Evolutionary conservation across 2,888 invertebrate genomes (phyloP).

Genomic region (Heliconius hortense): DNA sequence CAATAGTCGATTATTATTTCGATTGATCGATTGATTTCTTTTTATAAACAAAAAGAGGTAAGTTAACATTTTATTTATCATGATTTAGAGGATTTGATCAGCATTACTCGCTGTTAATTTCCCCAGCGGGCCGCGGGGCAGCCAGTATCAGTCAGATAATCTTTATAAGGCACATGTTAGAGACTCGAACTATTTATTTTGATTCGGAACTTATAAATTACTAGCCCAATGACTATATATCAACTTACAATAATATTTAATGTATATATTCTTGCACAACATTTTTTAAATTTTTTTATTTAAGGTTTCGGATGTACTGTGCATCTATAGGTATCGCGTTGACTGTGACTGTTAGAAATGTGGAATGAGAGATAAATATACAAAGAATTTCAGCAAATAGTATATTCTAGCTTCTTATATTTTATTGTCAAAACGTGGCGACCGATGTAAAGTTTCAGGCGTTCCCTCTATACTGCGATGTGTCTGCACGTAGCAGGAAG

Average conservation of each 20-base stretch:
- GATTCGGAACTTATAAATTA: background rate
- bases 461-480: conserved; percentile 1
- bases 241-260: background rate
- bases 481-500: conserved; percentile 14
- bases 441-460: conserved; percentile 6
- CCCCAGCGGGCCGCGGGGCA: conserved; percentile 33
- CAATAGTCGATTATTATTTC: too few relatives aligned
- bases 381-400: conserved; percentile 8
- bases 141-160: conserved; percentile 28
- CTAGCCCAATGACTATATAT: background rate
- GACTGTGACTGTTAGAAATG: background rate
- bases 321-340: background rate
- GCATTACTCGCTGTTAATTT: conserved; percentile 34
- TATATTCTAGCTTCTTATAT: conserved; percentile 9
- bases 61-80: background rate
- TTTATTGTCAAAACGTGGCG: conserved; percentile 4
- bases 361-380: background rate
- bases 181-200: conserved; percentile 10
- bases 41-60: background rate
- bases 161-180: conserved; percentile 17
- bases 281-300: background rate
- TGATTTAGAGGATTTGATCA: conserved; percentile 22
- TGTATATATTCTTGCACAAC: background rate
- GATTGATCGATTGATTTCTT: background rate
- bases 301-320: background rate